Base-by-base conservation (phyloP, 2,113 vertebrate genomes). In the Phyllopteryx taeniolatus region DNA sequence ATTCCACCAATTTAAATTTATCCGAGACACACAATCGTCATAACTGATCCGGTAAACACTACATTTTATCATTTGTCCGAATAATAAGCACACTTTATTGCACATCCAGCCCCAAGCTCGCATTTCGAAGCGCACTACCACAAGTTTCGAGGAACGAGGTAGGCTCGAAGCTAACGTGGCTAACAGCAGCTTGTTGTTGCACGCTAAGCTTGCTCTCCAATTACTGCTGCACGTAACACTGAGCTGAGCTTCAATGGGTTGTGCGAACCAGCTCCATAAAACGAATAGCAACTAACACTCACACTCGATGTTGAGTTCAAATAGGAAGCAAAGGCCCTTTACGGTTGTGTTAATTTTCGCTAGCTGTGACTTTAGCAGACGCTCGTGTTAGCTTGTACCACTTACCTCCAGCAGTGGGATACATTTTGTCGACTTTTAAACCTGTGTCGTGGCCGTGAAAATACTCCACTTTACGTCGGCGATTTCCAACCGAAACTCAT, bases 391-490 rank as follows among this genome's bases (percentile, higher is more conserved):
- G 83, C 86, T 47, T 20, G 35, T 46, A 10, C 53, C 77, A 85
- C 90, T 90, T 91, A 93, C 91, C 92, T 88, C 85, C 91, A 81
- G 88, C 51, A 82, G 88, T 90, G 83, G 92, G 85, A 87, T 90
- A 94, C 92, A 94, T 94, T 92, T 92, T 89, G 85, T 86, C 84
- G 85, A 89, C 86, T 90, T 90, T 86, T 87, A 82, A 79, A 79
- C 84, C 88, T 75, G 71, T 86, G 78, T 80, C 78, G 83, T 86
- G 85, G 87, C 86, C 80, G 81, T 79, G 76, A 83, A 60, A 74
- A 70, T 80, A 77, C 83, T 89, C 85, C 86, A 85, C 90, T 90
- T 79, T 80, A 77, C 70, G 82, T 69, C 22, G 39, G 71, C 54
- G 39, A 22, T 77, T 75, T 70, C 83, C 69, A 77, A n/a, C 69